Evolutionary conservation across 2,113 vertebrate species (phyloP), one percentile per base, ranked within the genome.

Genomic region (Eulemur rufifrons): DNA sequence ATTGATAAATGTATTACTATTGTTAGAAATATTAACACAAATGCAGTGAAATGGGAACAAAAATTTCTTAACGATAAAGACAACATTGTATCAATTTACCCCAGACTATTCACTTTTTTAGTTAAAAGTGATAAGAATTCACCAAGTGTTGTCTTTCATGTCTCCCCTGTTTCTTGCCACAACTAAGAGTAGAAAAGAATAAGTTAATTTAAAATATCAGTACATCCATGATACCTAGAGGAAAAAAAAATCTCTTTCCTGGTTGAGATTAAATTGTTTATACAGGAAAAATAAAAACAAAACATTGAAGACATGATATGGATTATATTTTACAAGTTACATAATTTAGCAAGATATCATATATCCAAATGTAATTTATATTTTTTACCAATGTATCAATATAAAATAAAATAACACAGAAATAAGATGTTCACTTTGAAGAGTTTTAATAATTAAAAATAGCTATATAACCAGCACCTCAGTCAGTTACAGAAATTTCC

Each of bases 181-280:
- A 89, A 64, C 39, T 45, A 2, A 68, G 1, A 78, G 4, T 45
- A 78, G 47, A 47, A 96, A 85, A 63, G 14, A 80, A 50, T 50
- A 89, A 80, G 10, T 86, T 85, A 89, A 63, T 39, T 91, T 66
- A 93, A 94, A 85, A 85, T 86, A 94, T 84, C 47, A 25, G 0
- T 50, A 42, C 2, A 87, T 63, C 3, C 4, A 84, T 10, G 9
- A 90, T 10, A 77, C 23, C 69, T 91, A 69, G 14, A 83, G 61
- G 69, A 50, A 82, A 76, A 76, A 95, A 86, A 69, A 59, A 37
- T 27, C 27, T 32, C 7, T 56, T n/a, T 95, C 15, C 34, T 64
- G 14, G 4, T 54, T 95, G n/a, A 74, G n/a, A 82, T 63, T 64
- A 86, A 74, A 91, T 50, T 96, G n/a, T 85, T 86, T 81, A 69